phyloP scores from a whole-genome alignment of 2,888 invertebrate genomes.

The Erebia palarica region DNA sequence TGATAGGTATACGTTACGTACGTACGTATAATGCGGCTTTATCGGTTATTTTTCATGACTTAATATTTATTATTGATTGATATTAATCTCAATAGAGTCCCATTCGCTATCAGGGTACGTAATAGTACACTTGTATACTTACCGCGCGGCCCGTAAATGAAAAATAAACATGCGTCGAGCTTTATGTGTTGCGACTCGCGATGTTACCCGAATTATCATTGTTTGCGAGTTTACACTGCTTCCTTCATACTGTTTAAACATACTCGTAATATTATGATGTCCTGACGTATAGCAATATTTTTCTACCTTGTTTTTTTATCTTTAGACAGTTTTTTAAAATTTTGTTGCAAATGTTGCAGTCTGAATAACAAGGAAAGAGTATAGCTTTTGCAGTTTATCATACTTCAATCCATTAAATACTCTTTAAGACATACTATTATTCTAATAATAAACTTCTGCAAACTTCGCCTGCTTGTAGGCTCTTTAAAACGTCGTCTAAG shows the following conservation, averaged over 20 bases:
- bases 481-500: no score
- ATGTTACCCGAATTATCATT: slow-evolving; percentile 69
- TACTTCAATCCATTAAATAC: no score
- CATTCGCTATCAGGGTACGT: slow-evolving; percentile 49
- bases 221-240: slow-evolving; percentile 54
- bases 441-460: no score
- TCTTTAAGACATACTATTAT: no score
- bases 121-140: slow-evolving; percentile 54
- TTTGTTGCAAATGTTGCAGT: background rate
- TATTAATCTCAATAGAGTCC: slow-evolving; percentile 42
- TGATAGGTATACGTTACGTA: no score
- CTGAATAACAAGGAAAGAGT: no score
- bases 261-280: slow-evolving; percentile 16
- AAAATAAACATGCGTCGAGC: slow-evolving; percentile 77
- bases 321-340: background rate
- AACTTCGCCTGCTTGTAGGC: no score
- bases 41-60: no score
- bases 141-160: slow-evolving; percentile 71
- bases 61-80: background rate
- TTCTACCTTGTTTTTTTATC: background rate
- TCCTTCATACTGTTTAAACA: slow-evolving; percentile 48
- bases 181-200: slow-evolving; percentile 57
- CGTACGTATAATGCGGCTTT: no score
- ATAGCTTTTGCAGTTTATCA: no score
- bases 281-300: background rate